Conservation (phyloP, 2,113 vertebrate genomes). For the Mionectes macconnelli region DNA sequence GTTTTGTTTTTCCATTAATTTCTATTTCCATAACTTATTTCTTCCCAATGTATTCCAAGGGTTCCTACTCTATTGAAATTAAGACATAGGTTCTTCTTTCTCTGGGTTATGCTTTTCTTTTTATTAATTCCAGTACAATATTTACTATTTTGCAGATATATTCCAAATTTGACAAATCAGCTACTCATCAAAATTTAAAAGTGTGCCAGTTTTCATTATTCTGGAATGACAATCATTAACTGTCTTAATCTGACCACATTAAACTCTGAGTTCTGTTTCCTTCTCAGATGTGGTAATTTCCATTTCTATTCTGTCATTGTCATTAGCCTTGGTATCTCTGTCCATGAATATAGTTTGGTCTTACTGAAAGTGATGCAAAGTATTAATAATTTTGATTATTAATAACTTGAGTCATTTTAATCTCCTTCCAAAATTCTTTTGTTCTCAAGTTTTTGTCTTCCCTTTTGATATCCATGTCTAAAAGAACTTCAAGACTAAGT, state of each 20-base stretch:
- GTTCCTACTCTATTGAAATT: neutral
- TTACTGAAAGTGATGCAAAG: neutral
- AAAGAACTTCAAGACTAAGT: neutral
- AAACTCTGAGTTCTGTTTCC: neutral
- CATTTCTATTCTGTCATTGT: neutral
- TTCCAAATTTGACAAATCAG: neutral
- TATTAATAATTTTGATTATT: neutral
- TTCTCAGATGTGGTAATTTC: neutral
- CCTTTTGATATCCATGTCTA: neutral
- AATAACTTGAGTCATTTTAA: neutral
- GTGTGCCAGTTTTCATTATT: neutral
- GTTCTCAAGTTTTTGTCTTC: neutral
- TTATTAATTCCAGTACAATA: neutral
- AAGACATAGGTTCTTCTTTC: neutral
- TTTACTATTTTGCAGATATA: neutral
- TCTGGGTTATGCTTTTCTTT: neutral
- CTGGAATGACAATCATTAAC: neutral
- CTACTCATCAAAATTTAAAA: neutral
- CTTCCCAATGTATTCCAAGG: neutral
- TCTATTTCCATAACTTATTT: neutral
- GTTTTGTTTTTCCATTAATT: neutral
- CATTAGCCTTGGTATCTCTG: neutral
- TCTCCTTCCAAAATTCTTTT: neutral
- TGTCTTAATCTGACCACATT: neutral
- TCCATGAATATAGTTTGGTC: neutral